These are phyloP conservation scores for Pristis pectinata DNA, from an alignment of 2,797 vertebrate species.

Conservation along the genomic window DNA sequence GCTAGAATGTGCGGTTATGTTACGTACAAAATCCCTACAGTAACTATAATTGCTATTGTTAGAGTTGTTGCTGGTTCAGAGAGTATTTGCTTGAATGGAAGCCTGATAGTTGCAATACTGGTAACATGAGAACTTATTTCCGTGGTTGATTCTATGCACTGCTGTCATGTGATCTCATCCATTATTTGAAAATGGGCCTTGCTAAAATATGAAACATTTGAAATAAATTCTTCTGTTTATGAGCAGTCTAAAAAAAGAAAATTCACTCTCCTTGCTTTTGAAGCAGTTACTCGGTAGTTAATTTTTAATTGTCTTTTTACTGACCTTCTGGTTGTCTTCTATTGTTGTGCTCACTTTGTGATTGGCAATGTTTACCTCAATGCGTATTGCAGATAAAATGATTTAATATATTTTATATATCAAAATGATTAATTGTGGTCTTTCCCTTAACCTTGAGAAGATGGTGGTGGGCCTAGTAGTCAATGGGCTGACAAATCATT, in stretches of 20 bases:
- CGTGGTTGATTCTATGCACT: neutral
- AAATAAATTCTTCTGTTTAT: neutral
- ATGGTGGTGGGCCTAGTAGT: too few relatives aligned
- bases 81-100: slow-evolving; percentile 7
- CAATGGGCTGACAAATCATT: too few relatives aligned
- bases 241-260: neutral
- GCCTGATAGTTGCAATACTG: neutral
- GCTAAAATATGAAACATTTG: neutral
- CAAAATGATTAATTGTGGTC: too few relatives aligned
- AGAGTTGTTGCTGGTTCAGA: slow-evolving; percentile 5
- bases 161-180: neutral
- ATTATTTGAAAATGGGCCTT: neutral
- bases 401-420: too few relatives aligned
- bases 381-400: neutral
- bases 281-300: slow-evolving; percentile 38
- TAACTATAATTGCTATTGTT: slow-evolving; percentile 34
- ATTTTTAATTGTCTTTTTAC: slow-evolving; percentile 37
- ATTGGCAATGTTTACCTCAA: neutral
- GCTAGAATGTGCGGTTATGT: slow-evolving; percentile 35
- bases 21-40: slow-evolving; percentile 23
- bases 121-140: slow-evolving; percentile 5
- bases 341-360: neutral
- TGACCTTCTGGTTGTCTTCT: neutral
- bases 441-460: too few relatives aligned
- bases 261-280: neutral